A percentile compares a stretch with the other conserved stretches of the same genome.
phyloP scores from a whole-genome alignment of 2,797 vertebrate species.

The Lerista edwardsae region DNA sequence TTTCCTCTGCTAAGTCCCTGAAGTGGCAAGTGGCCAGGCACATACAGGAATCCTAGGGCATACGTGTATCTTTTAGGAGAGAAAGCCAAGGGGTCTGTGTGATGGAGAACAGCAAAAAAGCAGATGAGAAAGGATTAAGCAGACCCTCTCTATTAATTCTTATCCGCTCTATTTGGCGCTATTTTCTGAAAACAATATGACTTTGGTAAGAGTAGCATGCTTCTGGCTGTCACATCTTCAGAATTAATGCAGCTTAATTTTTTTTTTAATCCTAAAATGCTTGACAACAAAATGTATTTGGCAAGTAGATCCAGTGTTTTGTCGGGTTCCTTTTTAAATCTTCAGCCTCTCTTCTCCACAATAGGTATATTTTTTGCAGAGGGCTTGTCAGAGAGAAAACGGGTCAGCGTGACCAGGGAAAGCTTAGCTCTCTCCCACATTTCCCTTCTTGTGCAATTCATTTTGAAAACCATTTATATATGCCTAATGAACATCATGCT shows the following conservation, averaged over 20 bases:
- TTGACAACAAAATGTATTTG: slow-evolving; percentile 48
- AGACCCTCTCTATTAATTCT: not conserved
- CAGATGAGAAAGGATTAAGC: not conserved
- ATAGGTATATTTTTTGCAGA: slow-evolving; percentile 41
- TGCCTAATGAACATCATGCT: not conserved
- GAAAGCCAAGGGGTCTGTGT: too few relatives aligned
- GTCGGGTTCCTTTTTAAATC: slow-evolving; percentile 39
- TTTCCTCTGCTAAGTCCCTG: too few relatives aligned
- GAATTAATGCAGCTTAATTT: slow-evolving; percentile 49
- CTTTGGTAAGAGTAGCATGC: slow-evolving; percentile 57
- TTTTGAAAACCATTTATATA: slow-evolving; percentile 35
- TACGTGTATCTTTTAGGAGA: too few relatives aligned
- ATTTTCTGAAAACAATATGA: slow-evolving; percentile 31
- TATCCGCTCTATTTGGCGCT: slow-evolving; percentile 1
- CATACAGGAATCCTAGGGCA: too few relatives aligned
- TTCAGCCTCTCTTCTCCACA: slow-evolving; percentile 52
- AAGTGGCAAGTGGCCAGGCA: too few relatives aligned
- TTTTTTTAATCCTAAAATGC: slow-evolving; percentile 26
- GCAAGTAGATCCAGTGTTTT: slow-evolving; percentile 49
- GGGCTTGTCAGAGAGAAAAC: slow-evolving; percentile 40
- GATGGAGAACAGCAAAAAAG: too few relatives aligned
- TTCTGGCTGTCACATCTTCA: slow-evolving; percentile 47
- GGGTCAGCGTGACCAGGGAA: slow-evolving; percentile 64
- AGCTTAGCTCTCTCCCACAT: slow-evolving; percentile 32
- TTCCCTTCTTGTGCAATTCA: slow-evolving; percentile 44